phyloP scores from a whole-genome alignment of 2,113 vertebrate genomes.

The Noturus placidus region DNA sequence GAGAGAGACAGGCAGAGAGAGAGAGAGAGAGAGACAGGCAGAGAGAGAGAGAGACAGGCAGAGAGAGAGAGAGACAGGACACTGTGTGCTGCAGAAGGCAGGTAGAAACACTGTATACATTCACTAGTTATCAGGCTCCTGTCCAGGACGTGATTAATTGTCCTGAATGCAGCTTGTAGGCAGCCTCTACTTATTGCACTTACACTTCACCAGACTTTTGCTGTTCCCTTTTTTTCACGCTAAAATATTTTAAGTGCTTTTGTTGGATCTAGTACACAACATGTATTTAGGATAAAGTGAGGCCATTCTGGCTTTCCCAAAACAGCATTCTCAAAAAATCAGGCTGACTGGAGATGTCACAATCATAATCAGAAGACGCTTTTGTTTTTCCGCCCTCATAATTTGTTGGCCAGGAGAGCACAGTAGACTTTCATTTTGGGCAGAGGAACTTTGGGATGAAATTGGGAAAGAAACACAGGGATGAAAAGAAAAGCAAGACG shows the following conservation, averaged over 20 bases:
- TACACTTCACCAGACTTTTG: conserved; percentile 23
- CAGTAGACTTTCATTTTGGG: not conserved
- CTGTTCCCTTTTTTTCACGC: conserved; percentile 5
- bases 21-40: not conserved
- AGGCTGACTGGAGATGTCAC: conserved; percentile 9
- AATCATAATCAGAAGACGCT: not conserved
- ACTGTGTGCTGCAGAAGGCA: conserved; percentile 59
- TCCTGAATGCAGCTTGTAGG: conserved; percentile 1
- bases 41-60: not conserved
- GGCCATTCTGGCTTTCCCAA: not conserved
- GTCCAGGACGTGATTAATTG: conserved; percentile 57
- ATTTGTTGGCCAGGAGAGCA: not conserved
- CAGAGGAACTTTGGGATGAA: not conserved
- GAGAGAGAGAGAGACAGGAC: not conserved
- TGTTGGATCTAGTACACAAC: conserved; percentile 7
- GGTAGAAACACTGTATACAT: conserved; percentile 72
- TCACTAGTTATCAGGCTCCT: conserved; percentile 69
- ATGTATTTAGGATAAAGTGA: not conserved
- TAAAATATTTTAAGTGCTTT: conserved; percentile 21
- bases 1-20: too few species aligned
- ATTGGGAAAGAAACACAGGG: not conserved
- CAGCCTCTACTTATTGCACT: conserved; percentile 27
- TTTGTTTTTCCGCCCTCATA: not conserved
- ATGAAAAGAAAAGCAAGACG: conserved; percentile 53
- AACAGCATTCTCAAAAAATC: conserved; percentile 7